Conservation (phyloP, 2,888 invertebrate genomes). For the Cylloceria caligata region DNA sequence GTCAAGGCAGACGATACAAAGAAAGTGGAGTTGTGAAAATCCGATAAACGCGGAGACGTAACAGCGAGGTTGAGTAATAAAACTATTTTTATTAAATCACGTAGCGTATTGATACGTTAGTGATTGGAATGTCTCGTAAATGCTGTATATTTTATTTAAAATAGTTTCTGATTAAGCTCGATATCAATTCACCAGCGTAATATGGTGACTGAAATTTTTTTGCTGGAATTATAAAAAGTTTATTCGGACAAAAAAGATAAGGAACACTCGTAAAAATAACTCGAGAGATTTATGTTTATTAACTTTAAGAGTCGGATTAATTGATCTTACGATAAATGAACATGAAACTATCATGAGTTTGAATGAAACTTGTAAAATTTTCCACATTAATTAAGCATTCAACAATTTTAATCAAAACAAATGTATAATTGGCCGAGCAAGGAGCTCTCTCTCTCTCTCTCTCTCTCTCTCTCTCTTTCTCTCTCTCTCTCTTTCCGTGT, state of each 20-base stretch:
- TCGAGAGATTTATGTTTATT: neutral
- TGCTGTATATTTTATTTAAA: conserved; percentile 46
- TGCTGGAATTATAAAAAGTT: neutral
- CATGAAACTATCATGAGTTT: neutral
- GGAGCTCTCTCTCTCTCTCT: neutral
- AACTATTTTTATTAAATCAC: conserved; percentile 25
- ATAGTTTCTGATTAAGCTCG: conserved; percentile 9
- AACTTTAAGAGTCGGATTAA: neutral
- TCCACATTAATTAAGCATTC: neutral
- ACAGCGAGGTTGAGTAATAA: neutral
- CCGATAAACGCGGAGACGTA: neutral
- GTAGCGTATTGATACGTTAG: neutral
- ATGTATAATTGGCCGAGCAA: conserved; percentile 29
- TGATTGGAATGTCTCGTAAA: conserved; percentile 38
- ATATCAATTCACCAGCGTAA: conserved; percentile 7
- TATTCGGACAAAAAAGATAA: too few species aligned
- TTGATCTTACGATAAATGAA: neutral
- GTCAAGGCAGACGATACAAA: neutral
- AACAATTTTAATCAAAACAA: conserved; percentile 18
- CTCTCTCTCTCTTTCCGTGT: neutral
- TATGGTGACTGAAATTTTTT: neutral
- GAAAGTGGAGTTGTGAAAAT: neutral
- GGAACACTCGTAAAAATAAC: neutral
- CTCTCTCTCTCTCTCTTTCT: conserved; percentile 6
- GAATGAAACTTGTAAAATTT: conserved; percentile 5